phyloP scores from a whole-genome alignment of 2,797 vertebrate genomes.

The Megalops cyprinoides region DNA sequence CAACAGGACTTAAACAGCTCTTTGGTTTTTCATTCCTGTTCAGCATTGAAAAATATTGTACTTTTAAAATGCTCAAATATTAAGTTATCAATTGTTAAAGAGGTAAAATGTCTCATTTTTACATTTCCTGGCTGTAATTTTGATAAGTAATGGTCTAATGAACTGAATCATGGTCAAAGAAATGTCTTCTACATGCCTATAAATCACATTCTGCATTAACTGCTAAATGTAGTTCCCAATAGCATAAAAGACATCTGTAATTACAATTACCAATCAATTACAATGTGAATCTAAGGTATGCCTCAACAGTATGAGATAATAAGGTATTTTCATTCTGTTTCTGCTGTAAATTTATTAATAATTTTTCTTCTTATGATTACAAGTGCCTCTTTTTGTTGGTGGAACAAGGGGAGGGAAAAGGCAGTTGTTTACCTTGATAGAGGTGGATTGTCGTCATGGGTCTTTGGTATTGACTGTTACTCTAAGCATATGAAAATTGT shows the following conservation, averaged over 20 bases:
- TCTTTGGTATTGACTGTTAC: conserved; percentile 21
- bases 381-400: not conserved
- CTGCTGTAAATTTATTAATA: not conserved
- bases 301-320: no score
- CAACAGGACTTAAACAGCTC: no score
- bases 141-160: not conserved
- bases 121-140: conserved; percentile 13
- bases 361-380: not conserved
- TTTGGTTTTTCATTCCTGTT: not conserved
- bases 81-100: conserved; percentile 1
- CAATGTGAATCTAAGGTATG: no score
- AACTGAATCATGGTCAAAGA: not conserved
- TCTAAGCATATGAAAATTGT: conserved; percentile 16
- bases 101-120: not conserved
- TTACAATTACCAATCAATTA: no score
- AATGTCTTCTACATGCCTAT: not conserved
- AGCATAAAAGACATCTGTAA: no score
- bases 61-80: not conserved
- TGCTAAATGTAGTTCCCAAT: no score
- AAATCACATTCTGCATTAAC: not conserved
- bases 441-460: not conserved
- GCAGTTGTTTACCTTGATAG: conserved; percentile 2
- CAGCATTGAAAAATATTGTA: not conserved
- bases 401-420: not conserved
- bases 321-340: not conserved